Base-by-base conservation (phyloP, 1,140 invertebrate species). In the Trichomalopsis sarcophagae region DNA sequence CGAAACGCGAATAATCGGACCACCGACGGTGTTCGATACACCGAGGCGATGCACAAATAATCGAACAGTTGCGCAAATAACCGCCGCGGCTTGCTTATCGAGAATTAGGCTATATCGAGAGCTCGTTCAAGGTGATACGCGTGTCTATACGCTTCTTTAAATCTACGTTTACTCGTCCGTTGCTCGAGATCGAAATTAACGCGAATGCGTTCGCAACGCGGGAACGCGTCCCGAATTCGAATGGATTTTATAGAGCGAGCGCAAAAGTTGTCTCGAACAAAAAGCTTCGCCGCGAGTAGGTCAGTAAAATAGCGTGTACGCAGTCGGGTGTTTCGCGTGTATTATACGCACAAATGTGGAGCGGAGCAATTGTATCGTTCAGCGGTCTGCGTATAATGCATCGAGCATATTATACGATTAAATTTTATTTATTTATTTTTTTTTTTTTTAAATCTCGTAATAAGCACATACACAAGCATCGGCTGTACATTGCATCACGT, bases 221-320 rank as follows among this genome's bases (percentile, higher is more conserved):
- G n/a, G n/a, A n/a, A n/a, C n/a, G n/a, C n/a, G n/a, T n/a, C n/a
- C n/a, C n/a, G n/a, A n/a, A n/a, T 62, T 62, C 21, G 17, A 62
- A 62, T 62, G 55, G 55, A n/a, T 62, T 62, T 62, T 62, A 62
- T n/a, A n/a, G 55, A 62, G 17, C 0, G 55, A 21, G 55, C 6
- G 55, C 55, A 62, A 62, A 62, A 62, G 55, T n/a, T 62, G 55
- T 62, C 27, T 62, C 55, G n/a, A 62, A 62, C 55, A 62, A 62
- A 62, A 62, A 62, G 14, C 55, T 62, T 7, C n/a, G 55, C 55
- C 2, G 13, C 47, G 21, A n/a, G 55, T 62, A 62, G 55, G 55
- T n/a, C 55, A 17, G 17, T 62, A n/a, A 62, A 62, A 62, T 62
- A 13, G 50, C 17, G 2, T 62, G 47, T 50, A 50, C 14, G n/a